Base-by-base conservation (phyloP, 2,113 vertebrate genomes). In the Odocoileus virginianus region DNA sequence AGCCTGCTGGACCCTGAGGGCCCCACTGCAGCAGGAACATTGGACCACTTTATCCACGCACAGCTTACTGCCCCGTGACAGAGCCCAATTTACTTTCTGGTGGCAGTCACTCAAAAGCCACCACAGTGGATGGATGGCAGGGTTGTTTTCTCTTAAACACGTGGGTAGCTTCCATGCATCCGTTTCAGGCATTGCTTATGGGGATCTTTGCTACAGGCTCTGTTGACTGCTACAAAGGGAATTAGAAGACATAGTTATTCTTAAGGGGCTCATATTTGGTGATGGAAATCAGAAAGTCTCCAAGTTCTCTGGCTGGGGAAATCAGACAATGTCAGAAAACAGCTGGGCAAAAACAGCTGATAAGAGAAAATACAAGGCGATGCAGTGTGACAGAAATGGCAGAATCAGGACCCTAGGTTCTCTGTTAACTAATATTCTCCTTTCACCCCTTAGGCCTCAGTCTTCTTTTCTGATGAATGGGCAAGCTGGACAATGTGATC, bases 371-470 rank as follows among this genome's bases (percentile, higher is more conserved):
- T 3, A 40, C 2, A 28, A 27, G 23, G 33, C 4, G 14, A 2
- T 0, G 8, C 10, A 2, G 21, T 0, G 21, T 1, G 2, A 7
- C 7, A 14, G 45, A 36, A 45, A 61, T 0, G 1, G 50, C 40
- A 11, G 17, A 12, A 14, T 13, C 13, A 1, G 43, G 33, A 14
- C 27, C 23, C 36, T 1, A 1, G 30, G 54, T 3, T 27, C 85
- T 10, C 13, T 6, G 10, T 7, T 6, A 43, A 50, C 7, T 3
- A 16, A 10, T 0, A 2, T 4, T 55, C 64, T 57, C 47, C 43
- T 87, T 47, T 21, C 13, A 3, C 58, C 27, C 47, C 14, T 7
- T 10, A 27, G 33, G 21, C 27, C 67, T 89, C 57, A 1, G 12
- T 19, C 21, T 60, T 50, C 57, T 50, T 30, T 8, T 52, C 43